Evolutionary conservation across 2,113 vertebrate genomes (phyloP), one percentile per base, ranked within the genome.

Genomic region (Corythornis madagascariensis): DNA sequence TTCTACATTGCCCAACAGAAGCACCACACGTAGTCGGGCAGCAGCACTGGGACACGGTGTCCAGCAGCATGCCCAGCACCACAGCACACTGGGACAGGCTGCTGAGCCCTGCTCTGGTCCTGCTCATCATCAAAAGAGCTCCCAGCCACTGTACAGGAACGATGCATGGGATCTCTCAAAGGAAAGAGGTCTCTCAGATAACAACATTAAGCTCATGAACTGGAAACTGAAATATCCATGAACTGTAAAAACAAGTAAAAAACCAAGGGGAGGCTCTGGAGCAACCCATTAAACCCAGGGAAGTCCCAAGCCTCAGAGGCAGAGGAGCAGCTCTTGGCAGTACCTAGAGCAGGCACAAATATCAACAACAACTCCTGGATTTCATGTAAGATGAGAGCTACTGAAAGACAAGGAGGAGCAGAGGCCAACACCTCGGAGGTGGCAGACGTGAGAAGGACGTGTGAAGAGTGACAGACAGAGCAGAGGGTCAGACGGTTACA

Each of bases 381-480:
- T 35, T 50, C 61, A 4, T 2, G 31, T 28, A 21, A 45, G 25
- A 11, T 33, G 16, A 1, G 3, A 69, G 20, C 24, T 2, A 3
- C 53, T 6, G 31, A 6, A n/a, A 18, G 17, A 6, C 26, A 19
- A 38, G 5, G 1, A 66, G 85, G 48, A 26, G 19, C 16, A 0
- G 47, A 55, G 76, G 57, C 35, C 16, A 53, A 60, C 85, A 24
- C 52, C 56, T 66, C 47, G 0, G 3, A 89, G 85, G 88, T 64
- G 77, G 43, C 69, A 75, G 63, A 50, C 1, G 0, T 5, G 26
- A 6, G 6, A 33, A 76, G 28, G 48, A n/a, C 0, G 2, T 5
- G 25, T 31, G 48, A 64, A 61, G 61, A 56, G 61, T 1, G 3
- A 75, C 52, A 86, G 47, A 31, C 12, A 5, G 53, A 45, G 57